Evolutionary conservation across 2,888 invertebrate species (phyloP), one percentile per base, ranked within the genome.

Genomic region (Caenorhabditis zanzibari): DNA sequence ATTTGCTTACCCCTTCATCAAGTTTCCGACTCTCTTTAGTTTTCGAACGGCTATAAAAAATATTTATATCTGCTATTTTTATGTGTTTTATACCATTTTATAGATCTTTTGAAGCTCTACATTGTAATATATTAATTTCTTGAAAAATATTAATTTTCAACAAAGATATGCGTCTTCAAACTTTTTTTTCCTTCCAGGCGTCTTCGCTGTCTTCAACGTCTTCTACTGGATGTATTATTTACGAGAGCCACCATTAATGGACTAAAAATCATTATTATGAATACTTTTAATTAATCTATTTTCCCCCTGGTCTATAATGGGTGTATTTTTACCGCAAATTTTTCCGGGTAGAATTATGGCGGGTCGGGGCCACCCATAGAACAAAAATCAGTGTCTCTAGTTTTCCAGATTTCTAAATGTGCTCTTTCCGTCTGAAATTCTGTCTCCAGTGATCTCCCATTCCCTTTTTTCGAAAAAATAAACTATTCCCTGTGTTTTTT

Each of bases 171-270:
- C n/a, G n/a, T n/a, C n/a, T n/a, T n/a, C n/a, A n/a, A n/a, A n/a
- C n/a, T n/a, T n/a, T n/a, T n/a, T n/a, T n/a, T n/a, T n/a, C 4
- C 24, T 81, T 90, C 47, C 73, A 90, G 90, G 85, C 12, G 86
- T 85, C 22, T 90, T 90, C 80, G 56, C 84, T 12, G 61, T 88
- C 16, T 90, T 90, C 87, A 90, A 90, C 77, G 69, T 87, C 14
- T 59, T 86, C 75, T 90, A 90, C 81, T 90, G 90, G 90, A 82
- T 86, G 85, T 89, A 89, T 84, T 90, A 90, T 81, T 63, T 88
- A 59, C 84, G 82, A 22, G 84, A 87, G 19, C 85, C 85, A 26
- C 82, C 82, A 16, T 24, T 80, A 19, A 58, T 80, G 54, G 73
- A 77, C 2, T 66, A n/a, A 61, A 6, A 47, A 59, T 12, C 54